phyloP scores from a whole-genome alignment of 2,797 vertebrate species.

The Hypotaenidia philippensis region DNA sequence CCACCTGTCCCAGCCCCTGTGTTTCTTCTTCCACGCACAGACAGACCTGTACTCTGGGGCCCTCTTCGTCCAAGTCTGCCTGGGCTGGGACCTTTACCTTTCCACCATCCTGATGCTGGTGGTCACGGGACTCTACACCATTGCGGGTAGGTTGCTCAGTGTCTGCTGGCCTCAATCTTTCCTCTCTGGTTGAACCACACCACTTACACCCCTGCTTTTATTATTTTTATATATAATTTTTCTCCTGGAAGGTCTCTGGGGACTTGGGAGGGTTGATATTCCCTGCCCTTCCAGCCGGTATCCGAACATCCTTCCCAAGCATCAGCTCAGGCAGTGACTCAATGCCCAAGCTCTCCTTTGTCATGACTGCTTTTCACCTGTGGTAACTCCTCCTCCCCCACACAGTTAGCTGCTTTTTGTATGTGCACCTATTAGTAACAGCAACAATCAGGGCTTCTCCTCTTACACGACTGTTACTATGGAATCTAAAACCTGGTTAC shows the following conservation, averaged over 20 bases:
- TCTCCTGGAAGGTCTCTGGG: not conserved
- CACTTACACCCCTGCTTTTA: not conserved
- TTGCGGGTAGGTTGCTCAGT: conserved; percentile 82
- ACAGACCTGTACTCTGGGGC: conserved; percentile 92
- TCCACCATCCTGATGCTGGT: conserved; percentile 89
- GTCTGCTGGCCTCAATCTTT: not conserved
- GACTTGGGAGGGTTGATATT: not conserved
- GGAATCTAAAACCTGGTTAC: not conserved
- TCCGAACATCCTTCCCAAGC: not conserved
- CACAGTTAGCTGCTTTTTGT: not conserved
- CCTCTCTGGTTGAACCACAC: not conserved
- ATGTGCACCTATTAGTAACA: not conserved
- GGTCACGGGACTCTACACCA: conserved; percentile 90
- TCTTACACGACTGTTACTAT: not conserved
- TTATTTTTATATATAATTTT: not conserved
- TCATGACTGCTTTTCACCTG: not conserved
- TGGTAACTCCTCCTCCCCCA: not conserved
- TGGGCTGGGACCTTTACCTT: conserved; percentile 94
- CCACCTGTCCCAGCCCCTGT: not conserved
- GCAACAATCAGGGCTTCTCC: conserved; percentile 3
- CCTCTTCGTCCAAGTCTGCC: conserved; percentile 92
- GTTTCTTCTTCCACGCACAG: conserved; percentile 63
- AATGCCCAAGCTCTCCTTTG: not conserved
- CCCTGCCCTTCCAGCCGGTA: not conserved
- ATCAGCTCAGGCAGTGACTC: not conserved